Evolutionary conservation across 1,140 invertebrate species (phyloP), one percentile per base, ranked within the genome.

Genomic region (Zaprionus davidi): DNA sequence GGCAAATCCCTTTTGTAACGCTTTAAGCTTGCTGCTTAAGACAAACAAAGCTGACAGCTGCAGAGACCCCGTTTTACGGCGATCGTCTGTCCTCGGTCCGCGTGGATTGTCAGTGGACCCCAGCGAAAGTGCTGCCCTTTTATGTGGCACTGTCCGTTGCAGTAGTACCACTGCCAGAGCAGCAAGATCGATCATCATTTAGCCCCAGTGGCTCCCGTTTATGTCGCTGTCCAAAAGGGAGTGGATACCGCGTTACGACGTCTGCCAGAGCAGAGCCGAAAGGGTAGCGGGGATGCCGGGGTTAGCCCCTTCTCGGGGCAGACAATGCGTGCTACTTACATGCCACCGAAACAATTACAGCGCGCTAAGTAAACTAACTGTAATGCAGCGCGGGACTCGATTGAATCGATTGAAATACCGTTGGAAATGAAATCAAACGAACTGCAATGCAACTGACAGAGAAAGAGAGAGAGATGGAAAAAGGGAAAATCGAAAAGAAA

Each of bases 301-400:
- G 26, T 17, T 26, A 6, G 46, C 59, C 34, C 65, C 24, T 59
- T 65, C 71, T 4, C 5, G 46, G 46, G 17, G 7, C 46, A 51
- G n/a, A 79, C 85, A 90, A 82, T 82, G 86, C 85, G 85, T 90
- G 86, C 85, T 90, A 90, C 85, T 88, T 88, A 88, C 84, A 88
- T 88, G 85, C 85, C 85, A 88, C 85, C 86, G 86, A 90, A 90
- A 90, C 85, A 90, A 90, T 90, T 90, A 90, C 86, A 85, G 86
- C 73, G 79, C 85, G 82, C 82, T 90, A 90, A 86, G 86, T 90
- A 90, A 90, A 90, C 82, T 85, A 85, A 90, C 86, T 85, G 85
- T 90, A 90, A 90, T 85, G 85, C 79, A 72, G n/a, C 22, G 31
- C 41, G 36, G 60, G 31, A 11, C 46, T 49, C 46, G 20, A 51